A percentile compares a stretch with the other conserved stretches of the same genome.
Evolutionary conservation across 2,797 vertebrate genomes (phyloP).

Genomic region (Linurgus olivaceus): DNA sequence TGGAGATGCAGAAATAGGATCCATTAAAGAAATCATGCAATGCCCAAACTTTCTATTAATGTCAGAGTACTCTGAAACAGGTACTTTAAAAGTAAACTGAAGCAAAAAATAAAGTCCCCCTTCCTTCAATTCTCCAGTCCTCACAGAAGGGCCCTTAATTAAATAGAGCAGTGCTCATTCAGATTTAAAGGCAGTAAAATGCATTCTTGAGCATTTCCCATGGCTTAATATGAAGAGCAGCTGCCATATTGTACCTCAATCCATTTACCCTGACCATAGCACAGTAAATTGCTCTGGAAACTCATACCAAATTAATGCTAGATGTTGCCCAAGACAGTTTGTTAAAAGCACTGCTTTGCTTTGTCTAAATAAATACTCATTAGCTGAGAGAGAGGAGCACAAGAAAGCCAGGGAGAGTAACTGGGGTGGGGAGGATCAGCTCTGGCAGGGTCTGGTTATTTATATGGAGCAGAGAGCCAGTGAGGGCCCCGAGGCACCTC

Average conservation of each 20-base stretch:
- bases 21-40: neutral
- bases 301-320: neutral
- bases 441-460: neutral
- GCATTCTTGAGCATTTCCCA: neutral
- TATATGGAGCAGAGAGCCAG: fast-evolving
- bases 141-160: neutral
- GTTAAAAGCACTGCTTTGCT: neutral
- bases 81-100: neutral
- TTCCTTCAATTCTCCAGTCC: neutral
- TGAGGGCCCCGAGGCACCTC: fast-evolving
- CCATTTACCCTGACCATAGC: neutral
- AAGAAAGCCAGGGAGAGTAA: neutral
- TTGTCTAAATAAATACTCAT: neutral
- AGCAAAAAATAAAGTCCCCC: neutral
- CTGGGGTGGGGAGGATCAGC: neutral
- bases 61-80: neutral
- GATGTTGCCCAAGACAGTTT: neutral
- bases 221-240: neutral
- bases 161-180: neutral
- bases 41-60: neutral
- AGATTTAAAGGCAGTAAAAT: neutral
- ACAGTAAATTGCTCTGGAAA: neutral
- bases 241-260: neutral
- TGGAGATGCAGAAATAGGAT: neutral
- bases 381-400: neutral